Evolutionary conservation across 2,113 vertebrate species (phyloP).

Genomic region (Chamaea fasciata): DNA sequence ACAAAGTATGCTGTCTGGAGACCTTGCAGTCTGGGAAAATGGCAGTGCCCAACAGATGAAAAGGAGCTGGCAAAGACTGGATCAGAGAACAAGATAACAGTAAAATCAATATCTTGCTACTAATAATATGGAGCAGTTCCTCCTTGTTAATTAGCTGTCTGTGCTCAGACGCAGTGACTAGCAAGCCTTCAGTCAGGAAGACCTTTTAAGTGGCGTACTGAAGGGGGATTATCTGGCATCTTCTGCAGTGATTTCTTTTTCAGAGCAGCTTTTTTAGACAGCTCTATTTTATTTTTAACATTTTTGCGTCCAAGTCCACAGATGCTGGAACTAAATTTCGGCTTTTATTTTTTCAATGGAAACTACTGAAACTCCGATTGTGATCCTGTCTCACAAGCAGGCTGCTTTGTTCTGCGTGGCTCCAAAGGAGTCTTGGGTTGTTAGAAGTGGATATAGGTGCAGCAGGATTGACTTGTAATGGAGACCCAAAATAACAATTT

Average conservation of each 20-base stretch:
- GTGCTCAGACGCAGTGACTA: not conserved
- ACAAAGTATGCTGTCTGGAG: not conserved
- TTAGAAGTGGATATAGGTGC: not conserved
- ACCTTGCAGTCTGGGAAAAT: not conserved
- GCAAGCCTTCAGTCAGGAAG: not conserved
- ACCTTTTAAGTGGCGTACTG: not conserved
- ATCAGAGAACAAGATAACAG: not conserved
- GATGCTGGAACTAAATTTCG: not conserved
- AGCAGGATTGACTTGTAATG: not conserved
- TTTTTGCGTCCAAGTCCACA: not conserved
- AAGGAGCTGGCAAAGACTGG: not conserved
- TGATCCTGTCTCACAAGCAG: not conserved
- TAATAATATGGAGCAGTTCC: not conserved
- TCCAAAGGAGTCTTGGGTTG: accelerated
- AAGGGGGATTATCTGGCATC: not conserved
- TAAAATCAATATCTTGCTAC: conserved; percentile 8
- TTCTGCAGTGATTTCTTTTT: not conserved
- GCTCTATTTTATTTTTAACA: not conserved
- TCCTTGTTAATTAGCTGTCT: not conserved
- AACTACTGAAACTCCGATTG: not conserved
- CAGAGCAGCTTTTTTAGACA: not conserved
- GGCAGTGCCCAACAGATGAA: not conserved
- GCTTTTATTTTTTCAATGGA: not conserved
- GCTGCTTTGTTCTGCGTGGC: accelerated
- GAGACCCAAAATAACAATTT: not conserved